phyloP scores from a whole-genome alignment of 1,140 invertebrate species.

The Parasteatoda tepidariorum region DNA sequence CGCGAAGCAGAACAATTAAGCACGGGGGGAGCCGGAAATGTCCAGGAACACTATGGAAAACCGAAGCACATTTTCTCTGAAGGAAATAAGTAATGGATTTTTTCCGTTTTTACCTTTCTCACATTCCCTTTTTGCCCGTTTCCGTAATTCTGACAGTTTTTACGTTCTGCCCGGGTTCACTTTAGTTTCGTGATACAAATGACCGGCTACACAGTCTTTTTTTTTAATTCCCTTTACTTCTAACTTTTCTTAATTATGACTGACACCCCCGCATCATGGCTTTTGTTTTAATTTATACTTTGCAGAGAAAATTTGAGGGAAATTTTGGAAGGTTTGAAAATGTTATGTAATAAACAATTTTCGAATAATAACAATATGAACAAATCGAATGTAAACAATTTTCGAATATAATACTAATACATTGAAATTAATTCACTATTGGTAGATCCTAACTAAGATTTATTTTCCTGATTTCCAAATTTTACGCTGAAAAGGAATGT shows the following conservation, averaged over 20 bases:
- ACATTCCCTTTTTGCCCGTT: background rate
- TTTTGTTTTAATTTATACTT: background rate
- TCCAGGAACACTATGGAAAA: background rate
- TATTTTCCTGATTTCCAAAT: too few species aligned
- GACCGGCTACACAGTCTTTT: background rate
- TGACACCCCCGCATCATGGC: background rate
- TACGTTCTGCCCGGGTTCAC: background rate
- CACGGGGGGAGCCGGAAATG: background rate
- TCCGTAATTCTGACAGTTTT: background rate
- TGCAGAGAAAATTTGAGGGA: too few species aligned
- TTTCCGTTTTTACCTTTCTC: background rate
- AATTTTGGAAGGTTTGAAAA: too few species aligned
- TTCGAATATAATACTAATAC: too few species aligned
- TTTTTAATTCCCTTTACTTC: background rate
- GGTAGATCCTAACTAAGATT: too few species aligned
- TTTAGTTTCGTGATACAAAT: background rate
- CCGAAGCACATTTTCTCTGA: background rate
- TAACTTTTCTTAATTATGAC: background rate
- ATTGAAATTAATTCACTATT: too few species aligned
- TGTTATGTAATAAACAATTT: too few species aligned
- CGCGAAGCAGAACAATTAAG: background rate
- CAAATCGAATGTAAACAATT: too few species aligned
- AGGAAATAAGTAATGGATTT: background rate
- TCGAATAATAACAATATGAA: too few species aligned
- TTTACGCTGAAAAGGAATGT: too few species aligned